Evolutionary conservation across 1,140 invertebrate species (phyloP), one percentile per base, ranked within the genome.

Genomic region (Stegodyphus dumicola): DNA sequence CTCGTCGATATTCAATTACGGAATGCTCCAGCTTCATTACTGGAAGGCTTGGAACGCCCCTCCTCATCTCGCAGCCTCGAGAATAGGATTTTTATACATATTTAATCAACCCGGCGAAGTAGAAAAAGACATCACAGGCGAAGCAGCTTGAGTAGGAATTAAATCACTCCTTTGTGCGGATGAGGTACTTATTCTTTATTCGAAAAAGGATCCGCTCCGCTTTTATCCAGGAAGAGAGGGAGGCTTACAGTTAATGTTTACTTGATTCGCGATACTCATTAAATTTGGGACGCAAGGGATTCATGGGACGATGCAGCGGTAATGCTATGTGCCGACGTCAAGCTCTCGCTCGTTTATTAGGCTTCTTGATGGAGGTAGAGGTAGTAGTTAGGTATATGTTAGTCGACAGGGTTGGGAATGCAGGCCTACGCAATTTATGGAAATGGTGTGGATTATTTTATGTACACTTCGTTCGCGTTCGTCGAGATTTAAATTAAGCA

Each of bases 61-160:
- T 67, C 66, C 66, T 67, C 33, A 9, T 67, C 60, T 49, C 75
- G 60, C 17, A 60, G 64, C 60, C 75, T 33, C 56, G 60, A 77
- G 75, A 77, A 77, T 77, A 60, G 75, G 75, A 77, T 77, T 77
- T 77, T 77, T 77, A 77, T 77, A 77, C 75, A 77, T 77, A 77
- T 77, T 77, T 77, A 77, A 77, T 77, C 75, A n/a, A 18, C 33
- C n/a, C 9, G 66, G 66, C 11, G n/a, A 67, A n/a, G 66, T 18
- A 18, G 66, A 67, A 67, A 67, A 67, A 67, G 75, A 53, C 75
- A 60, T 18, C 51, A 54, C 17, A 13, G 13, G 18, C 1, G 33
- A 33, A 33, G 33, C 33, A 33, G 33, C 33, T 33, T 33, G 33
- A 33, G 18, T 64, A 56, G 53, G 75, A 77, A 77, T 77, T 77